Conservation (phyloP, 2,113 vertebrate genomes). For the Solea senegalensis region DNA sequence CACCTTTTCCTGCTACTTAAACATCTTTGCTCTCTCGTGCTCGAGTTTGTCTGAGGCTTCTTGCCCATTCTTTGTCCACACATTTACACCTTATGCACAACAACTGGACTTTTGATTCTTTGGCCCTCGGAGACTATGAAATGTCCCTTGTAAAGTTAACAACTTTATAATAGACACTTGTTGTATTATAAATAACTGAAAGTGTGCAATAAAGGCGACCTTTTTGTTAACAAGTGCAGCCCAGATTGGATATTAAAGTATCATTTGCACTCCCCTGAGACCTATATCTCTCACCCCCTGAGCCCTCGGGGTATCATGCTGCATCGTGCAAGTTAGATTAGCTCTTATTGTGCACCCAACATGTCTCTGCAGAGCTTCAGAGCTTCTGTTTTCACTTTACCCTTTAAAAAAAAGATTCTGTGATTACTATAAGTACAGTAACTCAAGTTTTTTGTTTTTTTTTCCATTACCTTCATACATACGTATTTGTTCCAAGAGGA, state of each 20-base stretch:
- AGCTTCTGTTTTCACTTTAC: conserved; percentile 48
- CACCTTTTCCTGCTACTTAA: conserved; percentile 5
- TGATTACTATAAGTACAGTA: conserved; percentile 14
- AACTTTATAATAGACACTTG: conserved; percentile 29
- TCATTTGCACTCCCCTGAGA: conserved; percentile 45
- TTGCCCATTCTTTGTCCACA: not conserved
- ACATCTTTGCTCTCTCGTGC: not conserved
- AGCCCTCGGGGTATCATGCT: conserved; percentile 66
- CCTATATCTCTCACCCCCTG: conserved; percentile 54
- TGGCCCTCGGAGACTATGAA: not conserved
- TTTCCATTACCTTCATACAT: conserved; percentile 7
- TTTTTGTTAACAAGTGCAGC: conserved; percentile 36
- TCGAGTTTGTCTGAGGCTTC: not conserved
- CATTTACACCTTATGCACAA: not conserved
- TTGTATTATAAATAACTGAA: conserved; percentile 40
- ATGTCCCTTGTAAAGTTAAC: conserved; percentile 42
- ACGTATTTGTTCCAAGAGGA: not conserved
- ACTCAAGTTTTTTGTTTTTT: not conserved
- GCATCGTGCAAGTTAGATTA: conserved; percentile 67
- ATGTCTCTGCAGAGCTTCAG: conserved; percentile 47
- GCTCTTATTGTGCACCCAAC: conserved; percentile 62
- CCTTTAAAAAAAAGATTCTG: not conserved
- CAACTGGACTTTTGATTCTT: conserved; percentile 28
- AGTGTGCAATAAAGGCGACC: conserved; percentile 24
- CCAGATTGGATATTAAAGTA: conserved; percentile 41